These are phyloP conservation scores for Scaptomyza montana DNA, from an alignment of 1,140 invertebrate species.

Conservation along the genomic window DNA sequence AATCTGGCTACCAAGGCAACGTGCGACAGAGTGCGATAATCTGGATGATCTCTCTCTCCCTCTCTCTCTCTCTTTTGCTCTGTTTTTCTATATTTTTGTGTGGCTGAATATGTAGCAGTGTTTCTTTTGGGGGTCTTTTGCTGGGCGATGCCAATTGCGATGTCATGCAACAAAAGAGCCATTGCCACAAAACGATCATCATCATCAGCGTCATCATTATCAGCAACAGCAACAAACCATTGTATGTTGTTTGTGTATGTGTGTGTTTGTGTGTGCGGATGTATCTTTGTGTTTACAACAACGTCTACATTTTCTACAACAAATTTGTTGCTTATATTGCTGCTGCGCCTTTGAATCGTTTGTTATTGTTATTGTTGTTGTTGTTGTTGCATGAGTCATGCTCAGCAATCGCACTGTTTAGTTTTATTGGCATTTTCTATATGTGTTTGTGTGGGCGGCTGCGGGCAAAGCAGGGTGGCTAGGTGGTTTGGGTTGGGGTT, in stretches of 20 bases:
- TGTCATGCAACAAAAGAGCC: conserved; percentile 79
- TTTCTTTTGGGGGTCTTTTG: conserved; percentile 27
- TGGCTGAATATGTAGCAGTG: no score
- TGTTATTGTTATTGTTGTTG: conserved; percentile 54
- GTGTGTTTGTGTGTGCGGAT: conserved; percentile 26
- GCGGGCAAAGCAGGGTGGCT: conserved; percentile 56
- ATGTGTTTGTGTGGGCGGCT: conserved; percentile 34
- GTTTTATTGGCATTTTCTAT: conserved; percentile 71
- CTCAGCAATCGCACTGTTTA: conserved; percentile 69
- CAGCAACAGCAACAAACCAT: conserved; percentile 20
- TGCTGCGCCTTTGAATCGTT: conserved; percentile 67
- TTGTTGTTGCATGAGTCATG: conserved; percentile 78
- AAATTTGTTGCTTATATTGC: conserved; percentile 76
- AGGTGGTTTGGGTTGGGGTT: conserved; percentile 18
- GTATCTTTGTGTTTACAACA: conserved; percentile 61
- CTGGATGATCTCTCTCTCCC: neutral
- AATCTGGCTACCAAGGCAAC: neutral
- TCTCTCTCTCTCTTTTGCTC: neutral
- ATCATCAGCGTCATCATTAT: conserved; percentile 29
- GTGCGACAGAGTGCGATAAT: neutral
- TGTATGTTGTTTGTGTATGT: conserved; percentile 47
- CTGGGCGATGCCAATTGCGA: conserved; percentile 68
- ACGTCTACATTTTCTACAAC: conserved; percentile 78
- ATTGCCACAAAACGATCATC: conserved; percentile 57
- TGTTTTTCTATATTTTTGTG: neutral